Percentiles rank a stretch among this genome's conserved stretches.
Evolutionary conservation across 2,113 vertebrate species (phyloP).

Genomic region (Steatornis caripensis): DNA sequence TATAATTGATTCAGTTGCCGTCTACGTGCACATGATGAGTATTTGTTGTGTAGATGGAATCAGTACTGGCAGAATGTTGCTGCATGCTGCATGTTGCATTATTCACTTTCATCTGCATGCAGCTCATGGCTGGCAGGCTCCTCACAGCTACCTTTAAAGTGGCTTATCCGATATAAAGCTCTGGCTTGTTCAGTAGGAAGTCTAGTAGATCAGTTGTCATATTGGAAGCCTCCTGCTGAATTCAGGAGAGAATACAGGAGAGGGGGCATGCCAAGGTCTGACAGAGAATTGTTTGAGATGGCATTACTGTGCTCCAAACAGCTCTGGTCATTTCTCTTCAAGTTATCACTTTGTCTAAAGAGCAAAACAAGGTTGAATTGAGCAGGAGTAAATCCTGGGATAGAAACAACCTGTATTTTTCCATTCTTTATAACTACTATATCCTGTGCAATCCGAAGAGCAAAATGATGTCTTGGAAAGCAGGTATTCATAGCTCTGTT

Average conservation of each 20-base stretch:
- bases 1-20: constrained; percentile 51
- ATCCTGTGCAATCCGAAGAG: neutral
- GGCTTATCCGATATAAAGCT: constrained; percentile 54
- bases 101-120: constrained; percentile 74
- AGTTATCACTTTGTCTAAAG: neutral
- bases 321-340: constrained; percentile 28
- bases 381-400: neutral
- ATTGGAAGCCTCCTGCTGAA: constrained; percentile 55
- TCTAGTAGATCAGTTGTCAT: constrained; percentile 62
- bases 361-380: neutral
- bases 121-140: constrained; percentile 61
- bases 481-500: neutral
- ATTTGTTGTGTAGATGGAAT: constrained; percentile 69
- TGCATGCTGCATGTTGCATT: constrained; percentile 70
- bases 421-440: neutral
- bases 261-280: neutral
- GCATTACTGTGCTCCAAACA: neutral
- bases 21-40: constrained; percentile 47
- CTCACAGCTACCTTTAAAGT: constrained; percentile 66
- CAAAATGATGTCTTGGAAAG: neutral
- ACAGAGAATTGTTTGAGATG: constrained; percentile 6
- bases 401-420: neutral
- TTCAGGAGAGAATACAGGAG: constrained; percentile 46
- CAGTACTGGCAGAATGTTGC: constrained; percentile 55
- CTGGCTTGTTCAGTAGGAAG: constrained; percentile 56